Evolutionary conservation across 2,113 vertebrate genomes (phyloP).

Genomic region (Jacana jacana): DNA sequence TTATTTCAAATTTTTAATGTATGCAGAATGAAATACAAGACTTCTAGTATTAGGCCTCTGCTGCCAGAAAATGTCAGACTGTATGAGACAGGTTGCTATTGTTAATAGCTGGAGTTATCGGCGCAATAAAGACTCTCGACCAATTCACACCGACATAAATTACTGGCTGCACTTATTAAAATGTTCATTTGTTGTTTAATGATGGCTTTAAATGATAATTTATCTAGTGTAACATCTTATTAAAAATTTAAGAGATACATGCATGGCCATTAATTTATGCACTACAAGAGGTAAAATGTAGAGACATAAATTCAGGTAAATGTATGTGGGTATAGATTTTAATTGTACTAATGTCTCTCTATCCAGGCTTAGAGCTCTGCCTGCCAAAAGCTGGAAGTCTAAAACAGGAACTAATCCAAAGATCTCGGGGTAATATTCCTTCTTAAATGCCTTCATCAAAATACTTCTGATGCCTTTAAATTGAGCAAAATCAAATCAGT

Average conservation of each 20-base stretch:
- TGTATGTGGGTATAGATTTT: background rate
- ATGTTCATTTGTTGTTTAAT: constrained; percentile 18
- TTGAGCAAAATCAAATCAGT: background rate
- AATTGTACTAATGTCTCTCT: background rate
- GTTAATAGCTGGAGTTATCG: background rate
- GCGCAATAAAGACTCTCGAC: background rate
- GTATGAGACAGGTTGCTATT: background rate
- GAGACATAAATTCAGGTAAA: background rate
- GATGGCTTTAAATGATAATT: background rate
- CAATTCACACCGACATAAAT: background rate
- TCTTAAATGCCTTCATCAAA: background rate
- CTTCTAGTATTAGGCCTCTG: background rate
- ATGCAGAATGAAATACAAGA: background rate
- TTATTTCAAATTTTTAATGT: background rate
- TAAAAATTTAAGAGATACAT: background rate
- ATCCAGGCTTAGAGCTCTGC: background rate
- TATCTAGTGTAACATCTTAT: background rate
- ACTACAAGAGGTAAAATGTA: background rate
- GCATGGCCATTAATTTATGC: background rate
- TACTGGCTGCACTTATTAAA: background rate
- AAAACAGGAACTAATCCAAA: background rate
- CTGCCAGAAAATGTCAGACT: background rate
- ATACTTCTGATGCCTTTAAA: background rate
- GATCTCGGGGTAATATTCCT: background rate
- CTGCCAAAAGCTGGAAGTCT: background rate